Evolutionary conservation across 2,797 vertebrate species (phyloP), one percentile per base, ranked within the genome.

Genomic region (Sciurus carolinensis): DNA sequence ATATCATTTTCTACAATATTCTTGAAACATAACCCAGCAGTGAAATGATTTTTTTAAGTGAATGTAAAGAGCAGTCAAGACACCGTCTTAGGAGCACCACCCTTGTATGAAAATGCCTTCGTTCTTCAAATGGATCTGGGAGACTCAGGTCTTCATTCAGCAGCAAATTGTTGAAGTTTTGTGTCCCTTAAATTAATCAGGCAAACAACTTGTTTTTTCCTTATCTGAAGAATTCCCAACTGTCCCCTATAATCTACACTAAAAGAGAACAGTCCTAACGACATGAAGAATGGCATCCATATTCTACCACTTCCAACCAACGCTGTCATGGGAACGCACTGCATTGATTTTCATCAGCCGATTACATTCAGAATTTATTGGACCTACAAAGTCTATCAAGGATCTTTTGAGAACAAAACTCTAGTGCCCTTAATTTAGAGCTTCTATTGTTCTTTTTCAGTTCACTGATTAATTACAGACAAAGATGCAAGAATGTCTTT

Each of bases 321-420:
- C 57, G 28, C 67, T 26, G 57, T 36, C 79, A n/a, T 47, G 33
- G 47, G 6, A 69, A 54, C n/a, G 42, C 20, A 62, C 54, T 22
- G 12, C 30, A 64, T 5, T 59, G 66, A 52, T 50, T 94, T 86
- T 91, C 59, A 54, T 26, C 69, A 94, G 36, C 52, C 2, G 15
- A 28, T 14, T 84, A 85, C 87, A 64, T 54, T 59, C 0, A 76
- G 30, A 20, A 28, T n/a, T 57, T 89, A 81, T 30, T 64, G 39
- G 28, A 20, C 66, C 64, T 69, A 47, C 72, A 22, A 13, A 80
- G 22, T 42, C 10, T 81, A 66, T 57, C 5, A 72, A 73, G n/a
- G 54, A 67, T 79, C 26, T 75, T 77, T 92, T 76, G 66, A 42
- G 62, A 87, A 93, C 85, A 89, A 82, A 62, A 15, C 67, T 10